Percentiles rank a stretch among this genome's conserved stretches.
Conservation (phyloP, 2,888 invertebrate genomes). For the Neoscelio sp. region DNA sequence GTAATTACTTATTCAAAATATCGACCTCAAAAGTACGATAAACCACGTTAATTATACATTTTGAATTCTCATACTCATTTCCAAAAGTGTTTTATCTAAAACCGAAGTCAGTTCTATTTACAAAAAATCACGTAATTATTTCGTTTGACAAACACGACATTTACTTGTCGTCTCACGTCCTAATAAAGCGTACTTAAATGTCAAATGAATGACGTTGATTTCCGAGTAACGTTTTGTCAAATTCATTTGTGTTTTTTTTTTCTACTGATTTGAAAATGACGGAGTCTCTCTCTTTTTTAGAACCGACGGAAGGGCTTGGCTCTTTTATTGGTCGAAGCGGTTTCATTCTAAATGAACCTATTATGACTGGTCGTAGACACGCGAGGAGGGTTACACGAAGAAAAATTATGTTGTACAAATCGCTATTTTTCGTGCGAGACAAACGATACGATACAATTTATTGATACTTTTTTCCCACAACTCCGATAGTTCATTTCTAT, state of each 20-base stretch:
- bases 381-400: conserved; percentile 43
- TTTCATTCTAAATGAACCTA: conserved; percentile 62
- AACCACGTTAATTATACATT: too few relatives aligned
- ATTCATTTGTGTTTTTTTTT: conserved; percentile 34
- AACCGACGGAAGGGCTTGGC: conserved; percentile 64
- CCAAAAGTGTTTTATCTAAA: too few relatives aligned
- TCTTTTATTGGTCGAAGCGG: conserved; percentile 60
- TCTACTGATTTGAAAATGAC: conserved; percentile 33
- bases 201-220: conserved; percentile 48
- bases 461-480: conserved; percentile 35
- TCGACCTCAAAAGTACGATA: too few relatives aligned
- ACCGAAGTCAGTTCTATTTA: too few relatives aligned
- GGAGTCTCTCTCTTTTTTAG: conserved; percentile 33
- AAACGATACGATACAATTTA: conserved; percentile 8
- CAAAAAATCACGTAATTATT: too few relatives aligned
- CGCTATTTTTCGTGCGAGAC: conserved; percentile 27
- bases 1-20: too few relatives aligned
- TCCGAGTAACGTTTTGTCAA: conserved; percentile 61
- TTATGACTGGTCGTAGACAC: conserved; percentile 59
- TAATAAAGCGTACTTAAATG: conserved; percentile 29
- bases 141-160: too few relatives aligned
- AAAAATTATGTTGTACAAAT: conserved; percentile 40
- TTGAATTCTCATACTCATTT: too few relatives aligned
- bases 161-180: conserved; percentile 23
- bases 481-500: neutral